Evolutionary conservation across 2,113 vertebrate species (phyloP).

Genomic region (Pachypanchax playfairii): DNA sequence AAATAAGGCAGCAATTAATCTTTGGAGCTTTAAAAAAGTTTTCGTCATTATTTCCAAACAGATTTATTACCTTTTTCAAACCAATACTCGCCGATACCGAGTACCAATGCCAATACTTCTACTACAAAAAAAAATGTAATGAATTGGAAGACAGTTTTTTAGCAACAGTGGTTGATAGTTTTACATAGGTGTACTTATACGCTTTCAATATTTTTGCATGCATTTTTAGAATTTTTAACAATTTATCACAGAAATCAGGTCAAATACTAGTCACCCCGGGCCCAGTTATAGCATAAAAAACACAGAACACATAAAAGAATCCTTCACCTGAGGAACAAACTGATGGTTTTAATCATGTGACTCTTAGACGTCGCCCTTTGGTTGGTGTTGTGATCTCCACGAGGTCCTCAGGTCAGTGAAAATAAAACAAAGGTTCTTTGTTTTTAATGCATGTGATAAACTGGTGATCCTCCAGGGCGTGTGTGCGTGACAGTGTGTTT

Average conservation of each 20-base stretch:
- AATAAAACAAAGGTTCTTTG: conserved; percentile 18
- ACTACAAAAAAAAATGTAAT: too few relatives aligned
- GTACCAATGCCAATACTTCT: too few relatives aligned
- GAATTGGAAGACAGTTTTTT: too few relatives aligned
- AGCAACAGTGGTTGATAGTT: too few relatives aligned
- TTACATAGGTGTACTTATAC: too few relatives aligned
- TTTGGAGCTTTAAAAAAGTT: too few relatives aligned
- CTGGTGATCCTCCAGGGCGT: neutral
- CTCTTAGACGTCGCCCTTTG: conserved; percentile 23
- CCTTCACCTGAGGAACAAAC: neutral
- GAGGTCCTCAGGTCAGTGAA: conserved; percentile 24
- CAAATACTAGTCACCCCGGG: neutral
- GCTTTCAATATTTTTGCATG: neutral
- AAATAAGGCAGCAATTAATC: too few relatives aligned
- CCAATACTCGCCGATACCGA: too few relatives aligned
- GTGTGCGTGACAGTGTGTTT: neutral
- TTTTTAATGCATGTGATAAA: conserved; percentile 29
- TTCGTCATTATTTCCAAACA: too few relatives aligned
- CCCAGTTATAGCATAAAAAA: neutral
- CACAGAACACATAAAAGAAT: conserved; percentile 4
- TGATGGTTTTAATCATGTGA: conserved; percentile 42
- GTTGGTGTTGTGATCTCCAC: conserved; percentile 41
- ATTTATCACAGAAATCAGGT: neutral
- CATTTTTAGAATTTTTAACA: too few relatives aligned
- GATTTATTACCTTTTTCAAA: too few relatives aligned